Conservation (phyloP, 2,888 invertebrate species). For the Tanytarsus gracilentus region DNA sequence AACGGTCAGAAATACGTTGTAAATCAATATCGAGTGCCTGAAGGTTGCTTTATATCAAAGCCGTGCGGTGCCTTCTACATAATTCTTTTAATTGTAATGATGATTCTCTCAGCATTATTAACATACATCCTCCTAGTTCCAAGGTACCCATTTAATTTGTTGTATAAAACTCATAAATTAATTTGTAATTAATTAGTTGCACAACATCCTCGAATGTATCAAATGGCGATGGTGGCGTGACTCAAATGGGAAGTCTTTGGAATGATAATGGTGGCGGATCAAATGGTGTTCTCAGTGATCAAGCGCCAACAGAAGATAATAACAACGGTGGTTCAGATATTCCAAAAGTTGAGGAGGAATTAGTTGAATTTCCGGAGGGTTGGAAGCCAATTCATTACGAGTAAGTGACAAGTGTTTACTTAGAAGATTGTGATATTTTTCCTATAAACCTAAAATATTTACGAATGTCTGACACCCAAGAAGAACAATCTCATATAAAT, state of each 20-base stretch:
- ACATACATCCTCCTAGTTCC: constrained; percentile 40
- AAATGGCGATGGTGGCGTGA: background rate
- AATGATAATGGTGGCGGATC: no score
- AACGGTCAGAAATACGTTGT: constrained; percentile 44
- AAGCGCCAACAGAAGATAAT: background rate
- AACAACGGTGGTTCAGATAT: background rate
- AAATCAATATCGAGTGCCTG: constrained; percentile 37
- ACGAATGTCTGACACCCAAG: background rate
- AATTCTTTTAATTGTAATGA: constrained; percentile 37
- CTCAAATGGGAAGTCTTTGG: constrained; percentile 23
- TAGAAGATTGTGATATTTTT: background rate
- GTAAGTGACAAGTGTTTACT: constrained; percentile 35
- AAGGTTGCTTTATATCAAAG: constrained; percentile 40
- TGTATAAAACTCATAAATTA: constrained; percentile 25
- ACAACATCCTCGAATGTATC: background rate
- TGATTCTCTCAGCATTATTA: constrained; percentile 36
- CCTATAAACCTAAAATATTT: background rate
- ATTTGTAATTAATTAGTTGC: background rate
- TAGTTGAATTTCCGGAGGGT: constrained; percentile 39
- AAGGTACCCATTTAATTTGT: constrained; percentile 27
- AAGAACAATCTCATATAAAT: background rate
- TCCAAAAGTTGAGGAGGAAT: constrained; percentile 32
- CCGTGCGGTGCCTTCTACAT: constrained; percentile 35
- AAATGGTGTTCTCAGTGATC: constrained; percentile 17
- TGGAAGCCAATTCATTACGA: constrained; percentile 41